These are phyloP conservation scores for Alethe castanea DNA, from an alignment of 2,113 vertebrate genomes.

Conservation along the genomic window DNA sequence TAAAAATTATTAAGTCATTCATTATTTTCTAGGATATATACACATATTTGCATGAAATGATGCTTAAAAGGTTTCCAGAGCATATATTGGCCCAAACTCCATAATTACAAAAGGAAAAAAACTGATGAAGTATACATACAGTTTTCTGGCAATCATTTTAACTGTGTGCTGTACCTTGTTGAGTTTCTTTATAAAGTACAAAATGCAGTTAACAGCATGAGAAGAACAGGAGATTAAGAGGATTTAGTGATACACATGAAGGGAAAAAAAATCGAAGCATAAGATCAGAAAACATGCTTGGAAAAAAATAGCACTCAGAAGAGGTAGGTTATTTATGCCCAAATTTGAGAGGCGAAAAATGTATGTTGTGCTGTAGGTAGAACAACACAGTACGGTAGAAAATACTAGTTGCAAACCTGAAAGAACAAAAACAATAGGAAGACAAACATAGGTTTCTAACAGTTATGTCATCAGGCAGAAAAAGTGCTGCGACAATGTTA, in stretches of 20 bases:
- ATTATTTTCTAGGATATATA: accelerated
- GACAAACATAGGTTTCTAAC: accelerated
- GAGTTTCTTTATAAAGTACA: too few species aligned
- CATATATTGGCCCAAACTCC: accelerated
- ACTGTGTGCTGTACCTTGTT: accelerated
- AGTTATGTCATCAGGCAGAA: accelerated
- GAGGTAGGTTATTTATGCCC: accelerated
- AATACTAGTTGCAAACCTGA: accelerated
- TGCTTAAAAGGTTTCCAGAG: accelerated
- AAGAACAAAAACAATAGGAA: accelerated
- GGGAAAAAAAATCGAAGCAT: neutral
- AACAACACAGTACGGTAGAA: accelerated
- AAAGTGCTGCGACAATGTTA: accelerated
- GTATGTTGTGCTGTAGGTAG: accelerated
- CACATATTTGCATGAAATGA: accelerated
- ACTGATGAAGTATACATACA: accelerated
- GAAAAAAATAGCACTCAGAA: accelerated
- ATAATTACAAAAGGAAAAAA: neutral
- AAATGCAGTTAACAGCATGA: accelerated
- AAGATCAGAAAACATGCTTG: accelerated
- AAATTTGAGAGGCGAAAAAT: accelerated
- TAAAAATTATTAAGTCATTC: accelerated
- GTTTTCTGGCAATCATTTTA: neutral
- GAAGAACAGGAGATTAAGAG: accelerated
- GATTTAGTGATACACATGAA: accelerated